phyloP scores from a whole-genome alignment of 2,797 vertebrate species.

The Nyctalus aviator region DNA sequence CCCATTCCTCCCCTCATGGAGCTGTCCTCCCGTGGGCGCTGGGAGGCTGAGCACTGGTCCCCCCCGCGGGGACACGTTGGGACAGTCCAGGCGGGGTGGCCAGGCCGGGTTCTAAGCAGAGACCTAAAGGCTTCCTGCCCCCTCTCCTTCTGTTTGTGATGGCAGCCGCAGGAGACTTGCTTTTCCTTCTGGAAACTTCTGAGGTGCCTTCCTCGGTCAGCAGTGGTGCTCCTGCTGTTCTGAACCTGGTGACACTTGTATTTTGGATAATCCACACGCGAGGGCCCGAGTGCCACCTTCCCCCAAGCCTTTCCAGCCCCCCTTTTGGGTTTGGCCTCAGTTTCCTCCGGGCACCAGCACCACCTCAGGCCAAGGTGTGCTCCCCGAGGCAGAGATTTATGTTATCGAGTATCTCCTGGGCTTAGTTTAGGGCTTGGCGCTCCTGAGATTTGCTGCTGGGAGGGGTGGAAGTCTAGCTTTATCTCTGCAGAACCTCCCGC shows the following conservation, averaged over 20 bases:
- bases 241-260: not conserved
- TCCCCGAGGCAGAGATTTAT: not conserved
- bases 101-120: not conserved
- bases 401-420: not conserved
- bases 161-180: not conserved
- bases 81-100: not conserved
- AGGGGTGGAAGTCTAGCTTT: not conserved
- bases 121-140: not conserved
- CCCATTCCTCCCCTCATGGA: accelerated
- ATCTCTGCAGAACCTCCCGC: not conserved
- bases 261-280: accelerated
- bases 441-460: not conserved
- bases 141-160: not conserved
- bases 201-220: not conserved
- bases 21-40: not conserved
- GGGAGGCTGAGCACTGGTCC: not conserved
- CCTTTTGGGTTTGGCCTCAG: not conserved
- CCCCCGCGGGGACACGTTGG: accelerated
- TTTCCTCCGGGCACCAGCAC: not conserved
- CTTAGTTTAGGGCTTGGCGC: no score
- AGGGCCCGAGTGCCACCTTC: accelerated
- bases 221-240: not conserved
- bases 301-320: not conserved
- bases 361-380: not conserved
- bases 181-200: not conserved